Conservation (phyloP, 2,888 invertebrate species). For the Dexiosoma caninum region DNA sequence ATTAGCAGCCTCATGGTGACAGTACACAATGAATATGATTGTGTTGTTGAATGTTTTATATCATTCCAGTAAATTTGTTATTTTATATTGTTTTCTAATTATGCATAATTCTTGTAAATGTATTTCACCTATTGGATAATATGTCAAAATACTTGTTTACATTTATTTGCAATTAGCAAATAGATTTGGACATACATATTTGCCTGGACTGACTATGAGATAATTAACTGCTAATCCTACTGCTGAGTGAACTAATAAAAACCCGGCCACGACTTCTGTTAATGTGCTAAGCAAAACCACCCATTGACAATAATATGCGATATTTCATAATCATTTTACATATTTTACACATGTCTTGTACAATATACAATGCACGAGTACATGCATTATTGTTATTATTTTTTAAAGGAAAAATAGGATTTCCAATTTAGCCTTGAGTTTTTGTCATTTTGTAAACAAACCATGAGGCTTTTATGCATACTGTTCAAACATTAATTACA, state of each 20-base stretch:
- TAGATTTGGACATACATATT: conserved; percentile 37
- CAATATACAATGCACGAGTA: no score
- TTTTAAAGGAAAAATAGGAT: conserved; percentile 25
- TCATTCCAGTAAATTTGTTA: no score
- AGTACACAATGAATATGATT: conserved; percentile 14
- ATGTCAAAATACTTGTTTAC: conserved; percentile 5
- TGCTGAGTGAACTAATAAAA: conserved; percentile 13
- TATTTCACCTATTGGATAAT: background rate
- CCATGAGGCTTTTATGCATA: conserved; percentile 21
- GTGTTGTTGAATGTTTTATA: background rate
- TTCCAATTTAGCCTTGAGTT: conserved; percentile 50
- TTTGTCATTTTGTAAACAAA: conserved; percentile 50
- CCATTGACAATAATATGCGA: conserved; percentile 28
- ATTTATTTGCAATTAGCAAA: conserved; percentile 58
- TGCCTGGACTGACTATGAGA: conserved; percentile 3
- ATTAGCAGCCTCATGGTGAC: background rate
- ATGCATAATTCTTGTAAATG: background rate
- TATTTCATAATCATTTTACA: conserved; percentile 38
- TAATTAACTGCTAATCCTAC: conserved; percentile 42
- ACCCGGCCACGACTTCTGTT: background rate
- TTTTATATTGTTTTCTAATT: background rate
- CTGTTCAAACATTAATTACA: background rate
- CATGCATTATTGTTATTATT: conserved; percentile 11
- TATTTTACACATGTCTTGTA: background rate
- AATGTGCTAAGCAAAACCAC: background rate